Conservation (phyloP, 2,113 vertebrate species). For the Sturnus vulgaris region DNA sequence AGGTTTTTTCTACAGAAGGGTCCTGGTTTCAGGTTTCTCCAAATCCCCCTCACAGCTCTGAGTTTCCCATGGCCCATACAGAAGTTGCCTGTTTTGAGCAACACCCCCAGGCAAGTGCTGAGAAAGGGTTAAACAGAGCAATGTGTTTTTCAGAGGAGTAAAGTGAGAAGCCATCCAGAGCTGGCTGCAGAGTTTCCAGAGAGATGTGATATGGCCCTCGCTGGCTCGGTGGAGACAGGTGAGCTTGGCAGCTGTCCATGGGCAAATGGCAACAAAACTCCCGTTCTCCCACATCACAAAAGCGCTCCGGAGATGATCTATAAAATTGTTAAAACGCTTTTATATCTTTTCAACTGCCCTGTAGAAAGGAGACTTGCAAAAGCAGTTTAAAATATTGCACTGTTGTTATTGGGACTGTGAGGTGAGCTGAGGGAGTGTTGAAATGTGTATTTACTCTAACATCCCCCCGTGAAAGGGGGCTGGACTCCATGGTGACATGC, state of each 20-base stretch:
- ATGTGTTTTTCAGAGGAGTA: constrained; percentile 27
- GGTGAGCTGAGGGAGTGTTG: constrained; percentile 13
- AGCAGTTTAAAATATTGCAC: constrained; percentile 32
- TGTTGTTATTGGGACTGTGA: not conserved
- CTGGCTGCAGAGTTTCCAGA: constrained; percentile 23
- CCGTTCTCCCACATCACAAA: constrained; percentile 37
- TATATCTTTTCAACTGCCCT: constrained; percentile 2
- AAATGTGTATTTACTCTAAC: constrained; percentile 6
- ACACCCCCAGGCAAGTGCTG: not conserved
- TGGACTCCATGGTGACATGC: not conserved
- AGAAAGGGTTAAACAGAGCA: constrained; percentile 36
- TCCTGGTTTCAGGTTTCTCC: not conserved
- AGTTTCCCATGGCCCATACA: not conserved
- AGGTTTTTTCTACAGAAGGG: not conserved
- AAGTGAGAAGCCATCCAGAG: constrained; percentile 52
- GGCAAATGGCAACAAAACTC: constrained; percentile 51
- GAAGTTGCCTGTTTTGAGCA: not conserved
- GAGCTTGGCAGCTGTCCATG: constrained; percentile 64
- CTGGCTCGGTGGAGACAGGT: constrained; percentile 55
- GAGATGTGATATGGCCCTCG: constrained; percentile 21
- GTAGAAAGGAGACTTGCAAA: constrained; percentile 38
- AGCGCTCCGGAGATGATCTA: not conserved
- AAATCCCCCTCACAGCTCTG: not conserved
- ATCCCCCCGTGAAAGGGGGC: not conserved
- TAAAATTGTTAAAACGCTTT: constrained; percentile 48